A percentile compares a stretch with the other conserved stretches of the same genome.
Conservation (phyloP, 2,113 vertebrate genomes). For the Cavia porcellus region DNA sequence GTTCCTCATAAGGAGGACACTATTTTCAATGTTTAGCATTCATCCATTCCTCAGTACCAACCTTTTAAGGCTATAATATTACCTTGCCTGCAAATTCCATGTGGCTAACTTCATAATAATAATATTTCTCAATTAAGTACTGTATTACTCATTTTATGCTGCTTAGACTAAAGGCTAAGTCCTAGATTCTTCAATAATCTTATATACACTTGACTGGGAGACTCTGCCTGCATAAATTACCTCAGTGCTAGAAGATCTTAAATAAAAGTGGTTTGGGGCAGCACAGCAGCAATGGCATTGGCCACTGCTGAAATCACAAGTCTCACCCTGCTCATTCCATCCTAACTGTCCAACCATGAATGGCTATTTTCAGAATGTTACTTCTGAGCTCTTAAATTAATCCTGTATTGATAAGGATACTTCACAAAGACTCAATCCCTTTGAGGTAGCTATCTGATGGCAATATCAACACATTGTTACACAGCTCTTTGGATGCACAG, state of each 20-base stretch:
- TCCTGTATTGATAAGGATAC: not conserved
- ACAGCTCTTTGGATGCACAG: not conserved
- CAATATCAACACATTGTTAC: not conserved
- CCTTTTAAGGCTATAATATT: not conserved
- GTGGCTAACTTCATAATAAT: not conserved
- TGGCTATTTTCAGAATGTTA: not conserved
- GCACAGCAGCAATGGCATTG: not conserved
- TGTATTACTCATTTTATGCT: not conserved
- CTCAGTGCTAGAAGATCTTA: not conserved
- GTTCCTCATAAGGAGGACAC: not conserved
- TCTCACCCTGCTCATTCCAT: not conserved
- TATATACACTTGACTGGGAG: not conserved
- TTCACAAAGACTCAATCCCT: not conserved
- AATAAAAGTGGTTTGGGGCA: not conserved
- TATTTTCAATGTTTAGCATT: not conserved
- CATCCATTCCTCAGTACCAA: not conserved
- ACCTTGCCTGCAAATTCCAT: not conserved
- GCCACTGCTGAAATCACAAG: not conserved
- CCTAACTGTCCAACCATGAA: not conserved
- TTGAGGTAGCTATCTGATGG: not conserved
- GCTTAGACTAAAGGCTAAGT: not conserved
- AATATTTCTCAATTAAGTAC: not conserved
- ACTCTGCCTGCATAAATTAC: not conserved
- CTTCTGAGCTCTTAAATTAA: not conserved
- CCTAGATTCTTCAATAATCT: not conserved